These are phyloP conservation scores for Leucoraja erinaceus DNA, from an alignment of 2,113 vertebrate species.

Conservation along the genomic window DNA sequence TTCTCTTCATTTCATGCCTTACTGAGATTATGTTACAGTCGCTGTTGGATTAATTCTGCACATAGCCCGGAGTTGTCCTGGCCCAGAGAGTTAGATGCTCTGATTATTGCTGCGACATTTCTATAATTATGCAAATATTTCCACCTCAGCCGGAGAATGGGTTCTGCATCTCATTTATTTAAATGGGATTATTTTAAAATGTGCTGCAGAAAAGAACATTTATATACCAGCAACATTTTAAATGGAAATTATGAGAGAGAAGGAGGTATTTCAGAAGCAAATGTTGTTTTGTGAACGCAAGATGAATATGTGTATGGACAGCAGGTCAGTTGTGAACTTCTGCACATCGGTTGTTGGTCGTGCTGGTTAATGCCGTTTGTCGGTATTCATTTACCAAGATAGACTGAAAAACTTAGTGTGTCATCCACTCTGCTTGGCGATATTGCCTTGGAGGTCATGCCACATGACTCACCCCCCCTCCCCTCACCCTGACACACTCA, in stretches of 20 bases:
- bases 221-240: neutral
- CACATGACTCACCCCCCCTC: neutral
- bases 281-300: neutral
- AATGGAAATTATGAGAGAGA: neutral
- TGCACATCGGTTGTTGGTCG: neutral
- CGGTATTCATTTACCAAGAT: too few species aligned
- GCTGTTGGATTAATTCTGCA: neutral
- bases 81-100: neutral
- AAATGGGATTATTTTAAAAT: constrained; percentile 15
- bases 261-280: neutral
- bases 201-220: neutral
- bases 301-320: neutral
- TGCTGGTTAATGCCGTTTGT: too few species aligned
- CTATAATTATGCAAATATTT: neutral
- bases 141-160: neutral
- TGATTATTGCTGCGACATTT: neutral
- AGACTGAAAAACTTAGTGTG: too few species aligned
- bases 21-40: neutral
- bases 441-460: neutral
- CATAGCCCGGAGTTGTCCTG: neutral
- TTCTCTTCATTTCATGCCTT: neutral
- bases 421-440: neutral
- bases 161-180: constrained; percentile 6
- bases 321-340: neutral
- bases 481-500: neutral